phyloP scores from a whole-genome alignment of 2,113 vertebrate genomes.

The Symphodus melops region DNA sequence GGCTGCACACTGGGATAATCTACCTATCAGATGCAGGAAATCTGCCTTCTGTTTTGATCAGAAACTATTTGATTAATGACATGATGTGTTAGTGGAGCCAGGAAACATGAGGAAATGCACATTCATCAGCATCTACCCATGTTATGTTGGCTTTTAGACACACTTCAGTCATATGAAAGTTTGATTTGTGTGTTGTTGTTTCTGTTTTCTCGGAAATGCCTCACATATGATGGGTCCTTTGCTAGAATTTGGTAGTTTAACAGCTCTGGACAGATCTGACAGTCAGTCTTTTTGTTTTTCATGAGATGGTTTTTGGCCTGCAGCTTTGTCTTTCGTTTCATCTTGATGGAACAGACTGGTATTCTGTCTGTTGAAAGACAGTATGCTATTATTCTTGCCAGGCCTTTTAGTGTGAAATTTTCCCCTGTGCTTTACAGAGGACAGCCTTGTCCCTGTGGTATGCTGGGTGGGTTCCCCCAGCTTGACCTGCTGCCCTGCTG shows the following conservation, averaged over 20 bases:
- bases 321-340: slow-evolving; percentile 2
- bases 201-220: too few relatives aligned
- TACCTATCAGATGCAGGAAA: slow-evolving; percentile 13
- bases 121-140: not conserved
- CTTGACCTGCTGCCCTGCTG: slow-evolving; percentile 59
- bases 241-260: too few relatives aligned
- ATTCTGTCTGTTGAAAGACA: slow-evolving; percentile 15
- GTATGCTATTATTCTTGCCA: not conserved
- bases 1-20: slow-evolving; percentile 24
- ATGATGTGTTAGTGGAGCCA: too few relatives aligned
- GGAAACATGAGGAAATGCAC: too few relatives aligned
- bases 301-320: not conserved
- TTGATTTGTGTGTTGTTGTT: not conserved
- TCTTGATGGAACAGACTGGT: not conserved
- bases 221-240: too few relatives aligned
- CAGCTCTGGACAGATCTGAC: not conserved
- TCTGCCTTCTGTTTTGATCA: slow-evolving; percentile 23
- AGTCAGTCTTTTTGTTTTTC: not conserved
- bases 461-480: slow-evolving; percentile 31
- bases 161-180: too few relatives aligned
- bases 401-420: slow-evolving; percentile 16
- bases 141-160: not conserved
- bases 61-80: not conserved
- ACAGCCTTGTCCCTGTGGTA: slow-evolving; percentile 48
- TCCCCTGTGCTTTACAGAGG: slow-evolving; percentile 30